Evolutionary conservation across 2,797 vertebrate genomes (phyloP).

Genomic region (Picus viridis): DNA sequence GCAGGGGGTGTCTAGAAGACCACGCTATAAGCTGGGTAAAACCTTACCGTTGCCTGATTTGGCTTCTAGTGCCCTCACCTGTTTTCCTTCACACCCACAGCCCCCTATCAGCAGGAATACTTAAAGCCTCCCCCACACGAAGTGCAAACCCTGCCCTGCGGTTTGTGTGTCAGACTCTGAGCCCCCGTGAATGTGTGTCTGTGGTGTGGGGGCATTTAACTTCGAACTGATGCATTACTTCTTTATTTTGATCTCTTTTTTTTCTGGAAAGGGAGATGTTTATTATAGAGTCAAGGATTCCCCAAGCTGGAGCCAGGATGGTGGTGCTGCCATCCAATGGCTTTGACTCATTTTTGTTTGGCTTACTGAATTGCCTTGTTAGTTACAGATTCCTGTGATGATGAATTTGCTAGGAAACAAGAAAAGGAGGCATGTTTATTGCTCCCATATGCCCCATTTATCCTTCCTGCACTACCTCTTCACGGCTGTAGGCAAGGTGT

Average conservation of each 20-base stretch:
- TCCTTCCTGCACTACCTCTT: not conserved
- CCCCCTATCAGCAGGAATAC: fast-evolving
- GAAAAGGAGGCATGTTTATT: fast-evolving
- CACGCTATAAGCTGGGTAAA: not conserved
- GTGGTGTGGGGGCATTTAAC: not conserved
- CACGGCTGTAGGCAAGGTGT: not conserved
- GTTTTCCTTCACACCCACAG: fast-evolving
- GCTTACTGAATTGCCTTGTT: not conserved
- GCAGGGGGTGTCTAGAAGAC: not conserved
- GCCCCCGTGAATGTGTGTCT: fast-evolving
- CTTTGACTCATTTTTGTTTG: constrained; percentile 22
- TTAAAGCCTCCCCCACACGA: not conserved
- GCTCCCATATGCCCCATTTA: not conserved
- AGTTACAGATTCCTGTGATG: not conserved
- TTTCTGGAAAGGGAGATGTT: not conserved
- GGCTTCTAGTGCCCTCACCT: not conserved
- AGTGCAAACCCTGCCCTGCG: not conserved
- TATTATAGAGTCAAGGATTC: not conserved
- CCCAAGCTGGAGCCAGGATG: not conserved
- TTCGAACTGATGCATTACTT: not conserved
- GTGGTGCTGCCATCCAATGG: not conserved
- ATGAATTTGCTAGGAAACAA: fast-evolving
- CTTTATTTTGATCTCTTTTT: not conserved
- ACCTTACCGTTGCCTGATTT: fast-evolving
- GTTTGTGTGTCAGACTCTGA: not conserved